Evolutionary conservation across 2,113 vertebrate genomes (phyloP), one percentile per base, ranked within the genome.

Genomic region (Neodon shergylaensis): DNA sequence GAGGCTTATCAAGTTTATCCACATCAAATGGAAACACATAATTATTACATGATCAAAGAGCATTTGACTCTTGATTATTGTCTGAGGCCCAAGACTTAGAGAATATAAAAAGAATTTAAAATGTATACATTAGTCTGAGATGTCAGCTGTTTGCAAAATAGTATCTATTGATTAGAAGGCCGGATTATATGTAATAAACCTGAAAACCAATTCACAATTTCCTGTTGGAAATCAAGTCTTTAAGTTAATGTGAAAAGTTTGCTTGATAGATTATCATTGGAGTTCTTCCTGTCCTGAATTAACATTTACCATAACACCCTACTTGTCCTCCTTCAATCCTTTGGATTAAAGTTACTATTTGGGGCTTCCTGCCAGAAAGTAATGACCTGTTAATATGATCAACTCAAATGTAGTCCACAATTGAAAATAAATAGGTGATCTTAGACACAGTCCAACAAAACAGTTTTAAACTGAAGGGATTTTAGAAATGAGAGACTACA

Each of bases 251-350:
- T 84, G 70, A 6, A 92, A 63, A 91, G 4, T 13, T 89, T 73
- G 88, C 22, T 44, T 82, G 73, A 47, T 44, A 83, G 22, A 3
- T 70, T 89, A 95, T 24, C 12, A 92, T 16, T 93, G 16, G 5
- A 89, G 83, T 83, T 95, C 1, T 3, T 72, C 13, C 92, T 83
- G 1, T 1, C 12, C 31, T 76, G 44, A 95, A 76, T 7, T 49
- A 49, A 13, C 49, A 88, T 91, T 76, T 61, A 78, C 7, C 72
- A 36, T 84, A 95, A 94, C 52, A 92, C 77, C 81, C 49, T 81
- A 31, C 2, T 28, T 36, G 6, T 81, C 1, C 3, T 93, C 16
- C 33, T 88, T 92, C 88, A 36, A 7, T 0, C 16, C 54, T 88
- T 8, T 87, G 79, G 7, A 84, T 58, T 91, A 91, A 63, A 31